A percentile compares a stretch with the other conserved stretches of the same genome.
Conservation (phyloP, 1,140 invertebrate genomes). For the Drosophila kepulauana region DNA sequence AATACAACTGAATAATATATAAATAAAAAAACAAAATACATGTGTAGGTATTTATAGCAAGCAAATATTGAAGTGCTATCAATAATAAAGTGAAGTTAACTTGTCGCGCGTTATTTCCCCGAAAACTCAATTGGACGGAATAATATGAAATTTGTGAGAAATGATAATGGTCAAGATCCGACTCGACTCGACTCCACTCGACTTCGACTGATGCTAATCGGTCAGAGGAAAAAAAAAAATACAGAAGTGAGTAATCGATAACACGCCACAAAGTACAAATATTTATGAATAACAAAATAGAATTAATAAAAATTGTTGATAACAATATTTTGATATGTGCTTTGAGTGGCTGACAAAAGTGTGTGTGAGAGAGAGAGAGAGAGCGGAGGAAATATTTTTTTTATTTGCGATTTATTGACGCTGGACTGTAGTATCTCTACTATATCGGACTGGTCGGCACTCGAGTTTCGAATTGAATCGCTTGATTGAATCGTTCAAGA, state of each 20-base stretch:
- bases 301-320: conserved; percentile 34
- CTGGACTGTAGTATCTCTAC: not conserved
- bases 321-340: conserved; percentile 3
- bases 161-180: conserved; percentile 1
- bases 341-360: not conserved
- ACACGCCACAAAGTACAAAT: not conserved
- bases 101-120: not conserved
- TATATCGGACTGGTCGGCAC: not conserved
- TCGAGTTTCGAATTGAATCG: conserved; percentile 5
- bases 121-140: not conserved
- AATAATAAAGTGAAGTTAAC: not conserved
- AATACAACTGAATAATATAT: no score
- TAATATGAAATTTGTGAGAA: not conserved
- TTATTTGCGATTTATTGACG: not conserved
- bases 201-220: conserved; percentile 1
- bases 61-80: not conserved
- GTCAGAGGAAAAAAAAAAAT: not conserved
- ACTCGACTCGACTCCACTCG: not conserved
- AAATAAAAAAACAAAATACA: not conserved
- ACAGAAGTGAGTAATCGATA: conserved; percentile 4
- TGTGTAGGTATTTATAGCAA: not conserved
- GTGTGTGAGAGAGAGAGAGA: not conserved
- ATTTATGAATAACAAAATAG: conserved; percentile 15
- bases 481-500: conserved; percentile 1
- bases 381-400: no score